Base-by-base conservation (phyloP, 2,113 vertebrate genomes). In the Raja brachyura region DNA sequence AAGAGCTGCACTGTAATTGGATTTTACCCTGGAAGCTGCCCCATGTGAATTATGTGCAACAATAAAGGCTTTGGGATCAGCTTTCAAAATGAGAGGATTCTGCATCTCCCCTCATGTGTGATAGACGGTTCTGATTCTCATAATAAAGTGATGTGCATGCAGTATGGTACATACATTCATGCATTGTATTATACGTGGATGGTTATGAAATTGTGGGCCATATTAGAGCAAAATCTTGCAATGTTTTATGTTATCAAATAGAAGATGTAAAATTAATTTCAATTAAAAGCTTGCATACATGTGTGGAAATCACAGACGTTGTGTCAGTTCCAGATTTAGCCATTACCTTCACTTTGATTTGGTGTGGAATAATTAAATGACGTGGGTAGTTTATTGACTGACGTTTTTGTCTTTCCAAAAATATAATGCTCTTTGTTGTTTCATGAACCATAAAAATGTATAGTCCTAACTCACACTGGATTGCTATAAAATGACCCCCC, bases 11-110 rank as follows among this genome's bases (percentile, higher is more conserved):
- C 68, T 54, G 66, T 92, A 92, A 92, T 92, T 74, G 90, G 66
- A 73, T 92, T 92, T 92, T 74, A 48, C 90, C 90, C 68, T 73
- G 66, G 68, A 92, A 92, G 11, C 33, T 92, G 90, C 90, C 70
- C 66, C 68, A 74, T 70, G 90, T 54, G 90, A 92, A 90, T 70
- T 54, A 92, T 92, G 39, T 28, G 66, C n/a, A 73, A 54, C 68
- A 73, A 92, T 73, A 73, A 74, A 73, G 66, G 39, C 11, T 92
- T 92, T 73, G 68, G 90, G 70, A 54, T 28, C 33, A 73, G 8
- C 68, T 70, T 92, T 39, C 31, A 54, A 74, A 92, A 92, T 74
- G 90, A 54, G 9, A 22, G 18, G 68, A 73, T 73, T 92, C 68
- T 70, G 68, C 9, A 54, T 68, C 9, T 48, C 22, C 10, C 33